Conservation (phyloP, 2,113 vertebrate genomes). For the Lepus americanus region DNA sequence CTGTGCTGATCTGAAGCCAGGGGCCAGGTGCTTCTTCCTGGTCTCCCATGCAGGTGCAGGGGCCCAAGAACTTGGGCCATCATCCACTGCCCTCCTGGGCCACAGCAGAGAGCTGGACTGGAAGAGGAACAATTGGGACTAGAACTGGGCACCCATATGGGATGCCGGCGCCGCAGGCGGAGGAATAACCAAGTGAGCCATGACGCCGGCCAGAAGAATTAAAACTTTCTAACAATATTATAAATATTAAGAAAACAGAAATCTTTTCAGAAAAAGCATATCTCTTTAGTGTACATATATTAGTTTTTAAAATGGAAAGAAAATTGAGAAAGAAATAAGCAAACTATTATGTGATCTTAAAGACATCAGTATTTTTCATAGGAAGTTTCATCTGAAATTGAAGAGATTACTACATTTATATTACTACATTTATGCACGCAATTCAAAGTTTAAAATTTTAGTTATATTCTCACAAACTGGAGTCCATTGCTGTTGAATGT, state of each 20-base stretch:
- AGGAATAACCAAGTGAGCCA: no score
- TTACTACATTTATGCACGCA: not conserved
- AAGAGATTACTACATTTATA: not conserved
- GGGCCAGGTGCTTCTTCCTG: no score
- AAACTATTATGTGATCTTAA: not conserved
- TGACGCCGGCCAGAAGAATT: not conserved
- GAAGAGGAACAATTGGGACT: no score
- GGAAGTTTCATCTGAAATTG: not conserved
- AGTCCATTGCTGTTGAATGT: not conserved
- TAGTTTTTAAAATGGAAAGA: slow-evolving; percentile 25
- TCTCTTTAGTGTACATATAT: not conserved
- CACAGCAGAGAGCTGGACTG: no score
- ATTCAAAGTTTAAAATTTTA: slow-evolving; percentile 42
- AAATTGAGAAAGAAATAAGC: not conserved
- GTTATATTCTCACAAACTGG: not conserved
- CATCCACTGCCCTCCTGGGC: no score
- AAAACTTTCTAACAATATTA: not conserved
- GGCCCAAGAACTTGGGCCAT: no score
- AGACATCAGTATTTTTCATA: not conserved
- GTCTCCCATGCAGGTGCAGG: no score
- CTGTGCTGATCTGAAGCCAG: no score
- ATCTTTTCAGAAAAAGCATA: not conserved
- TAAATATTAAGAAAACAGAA: slow-evolving; percentile 7
- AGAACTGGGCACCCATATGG: no score
- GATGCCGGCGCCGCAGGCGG: no score